Evolutionary conservation across 2,888 invertebrate species (phyloP).

Genomic region (Yponomeuta plumbellus): DNA sequence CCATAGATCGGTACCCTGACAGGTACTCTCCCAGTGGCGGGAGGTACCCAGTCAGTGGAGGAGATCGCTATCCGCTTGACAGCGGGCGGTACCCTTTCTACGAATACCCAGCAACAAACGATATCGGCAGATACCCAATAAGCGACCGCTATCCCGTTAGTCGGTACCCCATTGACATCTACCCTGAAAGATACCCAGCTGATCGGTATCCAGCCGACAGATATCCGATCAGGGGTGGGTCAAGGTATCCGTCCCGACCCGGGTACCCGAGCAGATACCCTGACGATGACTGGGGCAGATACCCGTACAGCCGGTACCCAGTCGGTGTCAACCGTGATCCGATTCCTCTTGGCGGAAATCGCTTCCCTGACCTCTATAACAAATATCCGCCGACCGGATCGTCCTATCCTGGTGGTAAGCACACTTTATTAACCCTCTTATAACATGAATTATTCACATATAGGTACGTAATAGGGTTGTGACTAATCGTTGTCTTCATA

Average conservation of each 20-base stretch:
- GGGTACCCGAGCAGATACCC: slow-evolving; percentile 50
- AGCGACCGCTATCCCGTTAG: slow-evolving; percentile 60
- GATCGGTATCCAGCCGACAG: slow-evolving; percentile 45
- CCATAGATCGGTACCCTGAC: slow-evolving; percentile 56
- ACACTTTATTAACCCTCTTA: slow-evolving; percentile 23
- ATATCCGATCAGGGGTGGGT: slow-evolving; percentile 47
- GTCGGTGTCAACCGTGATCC: slow-evolving; percentile 70
- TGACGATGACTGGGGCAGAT: slow-evolving; percentile 60
- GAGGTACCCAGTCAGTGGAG: slow-evolving; percentile 40
- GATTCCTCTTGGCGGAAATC: slow-evolving; percentile 67
- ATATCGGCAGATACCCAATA: slow-evolving; percentile 51
- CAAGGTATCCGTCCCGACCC: slow-evolving; percentile 49
- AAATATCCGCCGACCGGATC: slow-evolving; percentile 78
- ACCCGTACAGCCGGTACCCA: slow-evolving; percentile 63
- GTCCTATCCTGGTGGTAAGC: slow-evolving; percentile 71
- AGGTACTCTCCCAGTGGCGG: slow-evolving; percentile 49
- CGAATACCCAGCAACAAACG: slow-evolving; percentile 45
- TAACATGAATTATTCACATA: background rate
- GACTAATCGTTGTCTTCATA: background rate
- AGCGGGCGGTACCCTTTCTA: slow-evolving; percentile 53
- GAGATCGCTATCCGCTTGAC: slow-evolving; percentile 57
- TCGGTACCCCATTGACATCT: slow-evolving; percentile 55
- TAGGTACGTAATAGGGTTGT: background rate
- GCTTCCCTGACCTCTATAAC: slow-evolving; percentile 70
- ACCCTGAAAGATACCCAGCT: slow-evolving; percentile 50